phyloP scores from a whole-genome alignment of 2,113 vertebrate species.

The Ceyx margarethae region DNA sequence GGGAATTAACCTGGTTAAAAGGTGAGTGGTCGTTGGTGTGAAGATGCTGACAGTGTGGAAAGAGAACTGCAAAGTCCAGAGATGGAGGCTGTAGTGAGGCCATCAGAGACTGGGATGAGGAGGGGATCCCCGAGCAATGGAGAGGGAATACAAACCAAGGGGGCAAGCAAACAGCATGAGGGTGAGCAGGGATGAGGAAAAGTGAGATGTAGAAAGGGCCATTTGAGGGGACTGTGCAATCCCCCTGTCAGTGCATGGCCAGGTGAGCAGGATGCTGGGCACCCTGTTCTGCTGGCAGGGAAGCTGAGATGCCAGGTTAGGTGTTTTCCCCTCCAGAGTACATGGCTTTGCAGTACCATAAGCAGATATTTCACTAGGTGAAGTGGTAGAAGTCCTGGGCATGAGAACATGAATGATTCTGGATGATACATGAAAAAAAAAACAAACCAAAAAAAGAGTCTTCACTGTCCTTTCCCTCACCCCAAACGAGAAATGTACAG shows the following conservation, averaged over 20 bases:
- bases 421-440: not conserved
- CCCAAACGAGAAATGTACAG: not conserved
- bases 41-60: not conserved
- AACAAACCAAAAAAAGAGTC: not conserved
- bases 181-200: not conserved
- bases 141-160: not conserved
- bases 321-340: not conserved
- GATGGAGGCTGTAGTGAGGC: not conserved
- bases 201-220: not conserved
- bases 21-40: not conserved
- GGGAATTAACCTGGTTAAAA: not conserved
- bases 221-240: not conserved
- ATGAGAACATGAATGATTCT: not conserved
- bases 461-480: not conserved
- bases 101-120: not conserved
- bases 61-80: not conserved
- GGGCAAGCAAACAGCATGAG: not conserved
- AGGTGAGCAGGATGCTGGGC: not conserved
- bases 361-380: not conserved
- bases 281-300: not conserved
- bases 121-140: not conserved
- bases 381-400: not conserved
- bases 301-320: not conserved
- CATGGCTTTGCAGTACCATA: accelerated
- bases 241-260: not conserved